Conservation (phyloP, 1,140 invertebrate genomes). For the Limonius californicus region DNA sequence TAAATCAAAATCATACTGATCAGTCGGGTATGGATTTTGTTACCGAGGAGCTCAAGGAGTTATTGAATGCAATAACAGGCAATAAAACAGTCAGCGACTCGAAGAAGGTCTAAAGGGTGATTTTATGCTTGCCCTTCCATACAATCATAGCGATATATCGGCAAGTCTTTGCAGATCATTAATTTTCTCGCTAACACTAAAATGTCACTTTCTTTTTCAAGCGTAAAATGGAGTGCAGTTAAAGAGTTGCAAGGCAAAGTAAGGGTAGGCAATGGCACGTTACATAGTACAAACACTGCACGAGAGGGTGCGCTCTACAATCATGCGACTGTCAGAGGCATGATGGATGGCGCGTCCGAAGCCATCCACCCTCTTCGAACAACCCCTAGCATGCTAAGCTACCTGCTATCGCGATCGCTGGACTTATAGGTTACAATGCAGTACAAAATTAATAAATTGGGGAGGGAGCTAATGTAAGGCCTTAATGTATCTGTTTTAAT, state of each 20-base stretch:
- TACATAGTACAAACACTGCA: background rate
- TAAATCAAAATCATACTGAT: too few species aligned
- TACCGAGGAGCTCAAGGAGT: too few species aligned
- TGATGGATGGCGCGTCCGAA: constrained; percentile 9
- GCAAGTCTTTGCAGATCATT: background rate
- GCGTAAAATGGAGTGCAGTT: background rate
- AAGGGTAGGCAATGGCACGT: background rate
- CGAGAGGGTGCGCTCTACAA: background rate
- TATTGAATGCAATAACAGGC: too few species aligned
- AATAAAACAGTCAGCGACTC: too few species aligned
- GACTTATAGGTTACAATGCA: background rate
- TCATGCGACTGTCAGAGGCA: constrained; percentile 8
- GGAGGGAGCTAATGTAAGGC: too few species aligned
- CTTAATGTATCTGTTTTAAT: too few species aligned
- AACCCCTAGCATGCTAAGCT: background rate
- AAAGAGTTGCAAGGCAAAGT: background rate
- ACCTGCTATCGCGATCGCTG: constrained; percentile 4
- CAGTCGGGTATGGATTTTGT: too few species aligned
- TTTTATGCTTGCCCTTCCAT: too few species aligned
- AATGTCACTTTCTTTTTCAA: background rate
- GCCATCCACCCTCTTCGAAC: background rate
- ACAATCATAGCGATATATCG: background rate
- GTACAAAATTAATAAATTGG: constrained; percentile 7
- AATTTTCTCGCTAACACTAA: background rate
- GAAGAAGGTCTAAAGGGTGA: too few species aligned